Evolutionary conservation across 2,888 invertebrate species (phyloP).

Genomic region (Agrilus biguttatus): DNA sequence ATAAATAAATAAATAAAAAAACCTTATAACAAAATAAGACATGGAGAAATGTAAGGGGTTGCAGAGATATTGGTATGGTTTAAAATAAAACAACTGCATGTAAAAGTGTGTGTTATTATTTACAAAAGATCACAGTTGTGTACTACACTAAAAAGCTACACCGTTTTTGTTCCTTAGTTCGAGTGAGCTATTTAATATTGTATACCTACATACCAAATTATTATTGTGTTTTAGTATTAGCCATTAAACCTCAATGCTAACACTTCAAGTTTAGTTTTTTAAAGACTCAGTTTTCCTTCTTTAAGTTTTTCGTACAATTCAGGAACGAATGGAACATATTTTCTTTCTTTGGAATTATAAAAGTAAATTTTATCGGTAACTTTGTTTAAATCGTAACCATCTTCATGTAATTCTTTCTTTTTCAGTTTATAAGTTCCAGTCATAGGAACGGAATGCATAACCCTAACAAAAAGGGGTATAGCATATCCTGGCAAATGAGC

Average conservation of each 20-base stretch:
- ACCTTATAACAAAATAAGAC: too few species aligned
- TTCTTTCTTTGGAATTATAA: conserved; percentile 22
- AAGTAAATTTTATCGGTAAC: conserved; percentile 65
- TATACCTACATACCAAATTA: background rate
- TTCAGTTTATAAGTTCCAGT: conserved; percentile 88
- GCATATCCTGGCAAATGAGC: conserved; percentile 72
- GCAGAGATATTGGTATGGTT: too few species aligned
- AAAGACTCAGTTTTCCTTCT: conserved; percentile 17
- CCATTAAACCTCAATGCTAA: too few species aligned
- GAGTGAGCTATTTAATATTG: too few species aligned
- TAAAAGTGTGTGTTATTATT: background rate
- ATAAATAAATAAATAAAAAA: too few species aligned
- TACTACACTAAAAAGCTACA: too few species aligned
- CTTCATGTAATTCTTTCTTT: conserved; percentile 72
- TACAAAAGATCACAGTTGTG: background rate
- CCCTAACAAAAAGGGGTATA: conserved; percentile 73
- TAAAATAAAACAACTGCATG: too few species aligned
- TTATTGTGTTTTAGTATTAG: background rate
- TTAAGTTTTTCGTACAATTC: conserved; percentile 22
- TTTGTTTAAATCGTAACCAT: conserved; percentile 65
- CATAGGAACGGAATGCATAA: conserved; percentile 62
- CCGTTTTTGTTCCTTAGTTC: too few species aligned
- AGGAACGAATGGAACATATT: conserved; percentile 20
- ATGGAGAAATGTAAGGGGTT: too few species aligned
- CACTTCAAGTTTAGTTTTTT: background rate